Base-by-base conservation (phyloP, 2,888 invertebrate species). In the Sericinus montela region DNA sequence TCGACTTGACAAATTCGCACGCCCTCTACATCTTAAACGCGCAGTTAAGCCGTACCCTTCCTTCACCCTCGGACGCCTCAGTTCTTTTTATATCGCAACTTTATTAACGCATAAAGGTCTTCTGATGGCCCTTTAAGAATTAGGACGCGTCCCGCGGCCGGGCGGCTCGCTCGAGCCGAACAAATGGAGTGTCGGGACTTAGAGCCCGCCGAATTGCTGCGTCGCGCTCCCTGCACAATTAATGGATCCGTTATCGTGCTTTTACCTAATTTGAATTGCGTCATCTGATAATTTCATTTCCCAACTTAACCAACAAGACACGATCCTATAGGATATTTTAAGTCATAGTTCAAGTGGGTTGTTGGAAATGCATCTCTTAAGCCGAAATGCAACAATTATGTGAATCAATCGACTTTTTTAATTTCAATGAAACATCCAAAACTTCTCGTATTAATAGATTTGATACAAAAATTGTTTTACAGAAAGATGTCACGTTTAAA, bases 81-180 rank as follows among this genome's bases (percentile, higher is more conserved):
- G 72, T 85, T 85, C 86, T 87, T 88, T 86, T 88, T 87, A 88
- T 87, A 87, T 87, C 80, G 83, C 85, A 86, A 86, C 86, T 88
- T 88, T 88, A 88, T 88, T 88, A 88, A 87, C 88, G 87, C 77
- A 87, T 88, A 88, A 88, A 88, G 87, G 87, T 84, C 85, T 84
- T 69, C 70, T 80, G 87, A 88, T 88, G 85, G 86, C 80, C 86
- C 84, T 80, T 85, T 81, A 86, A 85, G 87, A 86, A 86, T 87
- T 86, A 86, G 85, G 84, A 86, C 80, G 80, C 84, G 85, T 77
- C 84, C 83, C 81, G 76, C 66, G 69, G 74, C 64, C 75, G 73
- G 61, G 67, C 69, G 69, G 65, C 72, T 69, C 80, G 72, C 67
- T 76, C 74, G 80, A 78, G 72, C 78, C 59, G 83, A 85, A 86